Evolutionary conservation across 1,140 invertebrate genomes (phyloP).

Genomic region (Drosophila prosaltans): DNA sequence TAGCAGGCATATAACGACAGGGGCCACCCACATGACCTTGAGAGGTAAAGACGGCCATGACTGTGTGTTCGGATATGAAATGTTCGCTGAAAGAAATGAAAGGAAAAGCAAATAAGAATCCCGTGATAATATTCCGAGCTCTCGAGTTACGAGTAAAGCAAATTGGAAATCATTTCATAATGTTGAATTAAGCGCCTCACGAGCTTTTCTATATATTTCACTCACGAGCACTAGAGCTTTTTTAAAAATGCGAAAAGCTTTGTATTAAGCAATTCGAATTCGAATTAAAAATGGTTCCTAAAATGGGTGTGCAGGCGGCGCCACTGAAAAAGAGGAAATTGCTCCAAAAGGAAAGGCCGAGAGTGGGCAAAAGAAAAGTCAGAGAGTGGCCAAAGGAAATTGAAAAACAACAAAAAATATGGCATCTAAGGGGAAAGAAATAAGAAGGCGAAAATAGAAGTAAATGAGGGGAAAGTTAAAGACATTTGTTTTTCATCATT

Average conservation of each 20-base stretch:
- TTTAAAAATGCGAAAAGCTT: not conserved
- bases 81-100: slow-evolving; percentile 57
- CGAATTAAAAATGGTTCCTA: not conserved
- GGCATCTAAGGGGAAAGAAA: too few relatives aligned
- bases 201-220: too few relatives aligned
- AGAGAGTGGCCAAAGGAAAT: too few relatives aligned
- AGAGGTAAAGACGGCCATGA: slow-evolving; percentile 81
- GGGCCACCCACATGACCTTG: slow-evolving; percentile 78
- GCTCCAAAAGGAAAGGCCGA: too few relatives aligned
- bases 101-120: not conserved
- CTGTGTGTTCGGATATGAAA: slow-evolving; percentile 80
- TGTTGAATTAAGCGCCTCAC: not conserved
- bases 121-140: not conserved
- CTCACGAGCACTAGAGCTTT: not conserved
- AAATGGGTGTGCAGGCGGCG: not conserved
- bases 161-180: too few relatives aligned
- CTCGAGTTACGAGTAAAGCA: too few relatives aligned
- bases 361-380: too few relatives aligned
- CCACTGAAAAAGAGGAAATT: not conserved
- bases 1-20: slow-evolving; percentile 77
- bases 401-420: too few relatives aligned
- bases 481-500: too few relatives aligned
- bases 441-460: too few relatives aligned
- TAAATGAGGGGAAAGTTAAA: too few relatives aligned
- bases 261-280: not conserved